Percentiles rank a stretch among this genome's conserved stretches.
Conservation (phyloP, 2,113 vertebrate genomes). For the Ceratotherium simum region DNA sequence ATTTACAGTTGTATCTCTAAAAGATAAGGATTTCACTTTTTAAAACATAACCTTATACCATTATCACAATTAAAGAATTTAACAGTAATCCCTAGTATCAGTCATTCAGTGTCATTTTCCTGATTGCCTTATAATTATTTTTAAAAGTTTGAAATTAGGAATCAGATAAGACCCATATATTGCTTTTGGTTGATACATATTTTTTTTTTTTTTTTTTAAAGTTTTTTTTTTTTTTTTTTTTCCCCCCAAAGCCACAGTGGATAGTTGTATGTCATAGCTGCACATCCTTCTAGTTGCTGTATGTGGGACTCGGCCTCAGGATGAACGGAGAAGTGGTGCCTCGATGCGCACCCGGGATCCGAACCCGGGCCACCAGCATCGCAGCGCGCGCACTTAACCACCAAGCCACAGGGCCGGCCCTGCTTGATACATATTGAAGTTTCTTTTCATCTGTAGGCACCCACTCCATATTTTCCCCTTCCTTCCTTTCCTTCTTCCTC, state of each 20-base stretch:
- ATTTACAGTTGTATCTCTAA: not conserved
- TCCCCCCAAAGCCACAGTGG: no score
- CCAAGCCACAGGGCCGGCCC: no score
- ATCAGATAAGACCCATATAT: not conserved
- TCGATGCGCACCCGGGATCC: no score
- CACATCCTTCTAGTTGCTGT: no score
- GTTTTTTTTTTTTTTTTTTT: no score
- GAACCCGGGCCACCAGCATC: no score
- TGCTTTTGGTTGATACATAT: not conserved
- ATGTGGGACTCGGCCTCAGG: no score
- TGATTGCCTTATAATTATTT: not conserved
- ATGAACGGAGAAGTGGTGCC: no score
- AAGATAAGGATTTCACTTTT: not conserved
- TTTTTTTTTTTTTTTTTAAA: no score
- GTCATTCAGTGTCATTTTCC: not conserved
- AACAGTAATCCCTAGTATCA: not conserved
- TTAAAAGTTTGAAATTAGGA: not conserved
- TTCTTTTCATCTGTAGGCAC: not conserved
- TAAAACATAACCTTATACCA: not conserved
- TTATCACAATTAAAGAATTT: not conserved
- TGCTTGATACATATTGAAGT: not conserved
- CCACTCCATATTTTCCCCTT: not conserved
- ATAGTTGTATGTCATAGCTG: no score
- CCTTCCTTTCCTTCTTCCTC: not conserved
- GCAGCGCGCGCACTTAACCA: no score